These are phyloP conservation scores for Ostrea edulis DNA, from an alignment of 1,140 invertebrate species.

Conservation along the genomic window DNA sequence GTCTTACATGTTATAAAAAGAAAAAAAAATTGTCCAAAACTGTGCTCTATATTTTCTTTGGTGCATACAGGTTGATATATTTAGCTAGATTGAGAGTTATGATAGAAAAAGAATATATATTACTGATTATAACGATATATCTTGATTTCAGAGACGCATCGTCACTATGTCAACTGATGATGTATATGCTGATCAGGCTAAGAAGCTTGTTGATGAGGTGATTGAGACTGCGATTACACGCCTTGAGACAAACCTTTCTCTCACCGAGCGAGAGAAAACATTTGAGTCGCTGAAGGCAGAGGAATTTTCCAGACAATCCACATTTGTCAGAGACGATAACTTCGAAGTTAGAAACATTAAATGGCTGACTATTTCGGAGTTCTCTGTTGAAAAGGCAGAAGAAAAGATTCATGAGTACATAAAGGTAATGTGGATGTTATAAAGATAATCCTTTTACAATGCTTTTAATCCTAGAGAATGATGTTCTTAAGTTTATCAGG, in stretches of 20 bases:
- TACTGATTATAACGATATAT: background rate
- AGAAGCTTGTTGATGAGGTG: slow-evolving; percentile 66
- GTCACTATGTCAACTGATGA: slow-evolving; percentile 63
- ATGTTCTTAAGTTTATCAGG: too few relatives aligned
- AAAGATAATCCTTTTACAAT: too few relatives aligned
- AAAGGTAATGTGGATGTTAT: slow-evolving; percentile 60
- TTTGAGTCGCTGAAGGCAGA: slow-evolving; percentile 67
- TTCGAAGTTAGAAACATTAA: slow-evolving; percentile 76
- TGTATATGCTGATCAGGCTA: slow-evolving; percentile 66
- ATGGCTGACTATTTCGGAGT: slow-evolving; percentile 77
- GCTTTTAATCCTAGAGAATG: too few relatives aligned
- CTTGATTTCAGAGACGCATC: background rate
- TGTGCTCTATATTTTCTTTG: too few relatives aligned
- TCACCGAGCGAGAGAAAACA: slow-evolving; percentile 70
- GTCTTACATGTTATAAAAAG: background rate
- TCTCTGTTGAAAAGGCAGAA: slow-evolving; percentile 71
- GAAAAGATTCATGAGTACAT: slow-evolving; percentile 78
- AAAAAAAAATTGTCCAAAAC: background rate
- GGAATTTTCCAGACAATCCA: slow-evolving; percentile 66
- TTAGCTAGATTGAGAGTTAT: background rate
- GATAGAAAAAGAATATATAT: background rate
- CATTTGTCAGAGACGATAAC: slow-evolving; percentile 70
- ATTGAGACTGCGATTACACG: slow-evolving; percentile 72
- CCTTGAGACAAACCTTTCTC: slow-evolving; percentile 68
- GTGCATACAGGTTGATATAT: too few relatives aligned